Conservation (phyloP, 2,888 invertebrate species). For the Synergus gifuensis region DNA sequence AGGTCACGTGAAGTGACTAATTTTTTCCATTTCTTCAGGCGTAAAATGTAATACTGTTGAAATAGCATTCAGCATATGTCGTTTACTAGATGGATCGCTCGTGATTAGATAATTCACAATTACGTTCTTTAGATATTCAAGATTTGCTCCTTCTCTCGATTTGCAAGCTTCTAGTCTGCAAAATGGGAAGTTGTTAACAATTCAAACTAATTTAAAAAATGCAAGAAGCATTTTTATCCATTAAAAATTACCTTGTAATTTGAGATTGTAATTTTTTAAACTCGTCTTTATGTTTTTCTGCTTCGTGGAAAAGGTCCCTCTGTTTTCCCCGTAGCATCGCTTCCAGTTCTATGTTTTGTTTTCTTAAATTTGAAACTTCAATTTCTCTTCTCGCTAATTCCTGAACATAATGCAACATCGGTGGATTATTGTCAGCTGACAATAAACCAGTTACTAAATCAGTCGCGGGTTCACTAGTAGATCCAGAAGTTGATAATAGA, state of each 20-base stretch:
- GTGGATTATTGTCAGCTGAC: constrained; percentile 83
- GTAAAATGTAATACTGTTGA: constrained; percentile 91
- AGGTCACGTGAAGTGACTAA: constrained; percentile 58
- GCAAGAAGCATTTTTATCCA: background rate
- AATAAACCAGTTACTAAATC: constrained; percentile 74
- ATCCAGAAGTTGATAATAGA: constrained; percentile 18
- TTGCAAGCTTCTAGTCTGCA: constrained; percentile 85
- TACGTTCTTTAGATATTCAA: constrained; percentile 95
- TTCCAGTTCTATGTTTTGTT: constrained; percentile 83
- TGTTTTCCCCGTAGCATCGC: constrained; percentile 73
- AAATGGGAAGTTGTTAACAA: constrained; percentile 15
- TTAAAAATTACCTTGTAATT: constrained; percentile 72
- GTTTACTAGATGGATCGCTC: constrained; percentile 83
- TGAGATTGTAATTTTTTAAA: constrained; percentile 68
- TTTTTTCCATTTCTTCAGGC: constrained; percentile 82
- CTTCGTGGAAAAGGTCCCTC: constrained; percentile 69
- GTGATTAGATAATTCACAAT: constrained; percentile 89
- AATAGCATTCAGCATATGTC: constrained; percentile 94
- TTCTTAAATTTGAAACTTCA: constrained; percentile 86
- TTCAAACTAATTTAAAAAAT: background rate
- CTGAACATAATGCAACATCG: constrained; percentile 90
- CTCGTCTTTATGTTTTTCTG: constrained; percentile 71
- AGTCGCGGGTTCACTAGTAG: constrained; percentile 59
- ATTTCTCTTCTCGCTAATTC: constrained; percentile 90
- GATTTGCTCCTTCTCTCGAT: constrained; percentile 90